A percentile compares a stretch with the other conserved stretches of the same genome.
phyloP scores from a whole-genome alignment of 2,888 invertebrate genomes.

The Machimus rusticus region DNA sequence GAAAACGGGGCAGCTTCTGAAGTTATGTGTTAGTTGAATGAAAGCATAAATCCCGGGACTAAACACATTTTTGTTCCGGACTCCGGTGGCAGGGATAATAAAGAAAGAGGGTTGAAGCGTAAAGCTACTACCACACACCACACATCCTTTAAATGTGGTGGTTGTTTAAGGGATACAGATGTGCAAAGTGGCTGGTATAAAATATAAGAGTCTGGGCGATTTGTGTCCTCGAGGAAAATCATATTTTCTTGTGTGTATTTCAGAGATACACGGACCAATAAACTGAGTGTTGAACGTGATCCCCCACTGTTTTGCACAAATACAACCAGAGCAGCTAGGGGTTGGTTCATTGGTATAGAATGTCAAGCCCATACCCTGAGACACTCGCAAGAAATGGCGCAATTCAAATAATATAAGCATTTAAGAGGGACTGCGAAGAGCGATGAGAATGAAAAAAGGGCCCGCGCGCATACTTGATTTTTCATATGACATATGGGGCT shows the following conservation, averaged over 20 bases:
- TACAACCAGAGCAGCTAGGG: not conserved
- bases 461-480: slow-evolving; percentile 18
- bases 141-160: not conserved
- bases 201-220: not conserved
- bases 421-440: not conserved
- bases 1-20: slow-evolving; percentile 22
- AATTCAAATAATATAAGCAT: slow-evolving; percentile 7
- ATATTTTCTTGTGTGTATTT: not conserved
- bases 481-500: slow-evolving; percentile 8
- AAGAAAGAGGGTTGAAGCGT: slow-evolving; percentile 1
- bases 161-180: not conserved
- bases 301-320: not conserved
- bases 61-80: not conserved
- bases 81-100: not conserved
- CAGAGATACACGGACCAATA: slow-evolving; percentile 31
- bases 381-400: not conserved
- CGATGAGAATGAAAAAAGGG: slow-evolving; percentile 2
- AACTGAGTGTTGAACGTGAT: not conserved
- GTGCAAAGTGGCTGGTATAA: not conserved
- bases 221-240: not conserved
- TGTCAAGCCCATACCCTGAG: slow-evolving; percentile 21
- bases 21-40: slow-evolving; percentile 6
- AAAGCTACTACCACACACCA: not conserved
- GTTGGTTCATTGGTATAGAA: not conserved
- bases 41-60: slow-evolving; percentile 41